Conservation (phyloP, 1,140 invertebrate genomes). For the Papilio glaucus region DNA sequence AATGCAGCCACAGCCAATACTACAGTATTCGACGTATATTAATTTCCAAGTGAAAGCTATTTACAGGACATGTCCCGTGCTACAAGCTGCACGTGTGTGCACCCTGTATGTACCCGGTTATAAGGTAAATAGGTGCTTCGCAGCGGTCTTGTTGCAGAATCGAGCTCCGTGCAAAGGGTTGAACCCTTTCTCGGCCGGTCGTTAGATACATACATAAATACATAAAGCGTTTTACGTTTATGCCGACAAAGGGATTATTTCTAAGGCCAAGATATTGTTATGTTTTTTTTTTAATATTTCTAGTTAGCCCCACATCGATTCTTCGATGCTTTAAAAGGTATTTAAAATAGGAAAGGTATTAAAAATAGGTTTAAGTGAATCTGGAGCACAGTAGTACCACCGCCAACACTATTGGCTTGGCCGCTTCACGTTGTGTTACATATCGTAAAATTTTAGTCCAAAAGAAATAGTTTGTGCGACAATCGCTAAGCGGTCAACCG, state of each 20-base stretch:
- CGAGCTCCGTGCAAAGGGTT: conserved; percentile 65
- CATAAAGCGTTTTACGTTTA: conserved; percentile 12
- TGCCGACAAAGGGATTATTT: conserved; percentile 26
- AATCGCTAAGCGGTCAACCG: too few species aligned
- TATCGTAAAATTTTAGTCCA: too few species aligned
- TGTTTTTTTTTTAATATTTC: background rate
- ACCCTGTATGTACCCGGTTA: conserved; percentile 41
- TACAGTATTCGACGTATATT: background rate
- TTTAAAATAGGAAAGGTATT: too few species aligned
- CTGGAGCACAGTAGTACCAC: too few species aligned
- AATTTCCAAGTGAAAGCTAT: background rate
- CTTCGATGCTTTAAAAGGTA: too few species aligned
- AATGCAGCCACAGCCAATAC: background rate
- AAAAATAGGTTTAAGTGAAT: too few species aligned
- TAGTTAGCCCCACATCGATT: background rate
- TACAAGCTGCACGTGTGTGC: conserved; percentile 40
- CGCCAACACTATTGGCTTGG: too few species aligned
- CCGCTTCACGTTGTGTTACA: too few species aligned
- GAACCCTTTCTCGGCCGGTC: conserved; percentile 54
- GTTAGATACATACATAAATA: conserved; percentile 40
- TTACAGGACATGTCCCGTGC: background rate
- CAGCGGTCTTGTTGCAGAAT: conserved; percentile 59
- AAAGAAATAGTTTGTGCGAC: too few species aligned
- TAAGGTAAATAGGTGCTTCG: conserved; percentile 52
- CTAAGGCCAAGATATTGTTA: conserved; percentile 17